Percentiles rank a stretch among this genome's conserved stretches.
Evolutionary conservation across 2,113 vertebrate genomes (phyloP).

Genomic region (Calypte anna): DNA sequence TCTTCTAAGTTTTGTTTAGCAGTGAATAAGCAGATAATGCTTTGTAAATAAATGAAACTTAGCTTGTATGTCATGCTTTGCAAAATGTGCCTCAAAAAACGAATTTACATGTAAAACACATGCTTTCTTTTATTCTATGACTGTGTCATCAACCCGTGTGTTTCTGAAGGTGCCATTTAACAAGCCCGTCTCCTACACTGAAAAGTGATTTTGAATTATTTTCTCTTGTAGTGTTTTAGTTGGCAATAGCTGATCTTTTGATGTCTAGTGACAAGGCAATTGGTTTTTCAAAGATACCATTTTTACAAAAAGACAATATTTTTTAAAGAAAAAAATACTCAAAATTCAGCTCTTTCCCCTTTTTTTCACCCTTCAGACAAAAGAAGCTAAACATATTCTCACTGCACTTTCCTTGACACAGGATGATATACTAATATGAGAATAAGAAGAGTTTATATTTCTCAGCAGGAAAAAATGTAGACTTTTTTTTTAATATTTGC

Average conservation of each 20-base stretch:
- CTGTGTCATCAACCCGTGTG: neutral
- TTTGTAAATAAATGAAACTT: neutral
- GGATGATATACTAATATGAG: slow-evolving; percentile 1
- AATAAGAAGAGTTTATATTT: slow-evolving; percentile 8
- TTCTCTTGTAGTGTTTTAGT: neutral
- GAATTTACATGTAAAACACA: neutral
- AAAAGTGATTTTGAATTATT: neutral
- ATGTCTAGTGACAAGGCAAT: slow-evolving; percentile 39
- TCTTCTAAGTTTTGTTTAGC: neutral
- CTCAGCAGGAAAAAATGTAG: neutral
- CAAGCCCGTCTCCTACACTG: neutral
- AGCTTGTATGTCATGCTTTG: neutral
- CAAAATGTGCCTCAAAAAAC: neutral
- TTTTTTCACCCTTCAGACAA: slow-evolving; percentile 31
- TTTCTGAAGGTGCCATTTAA: neutral
- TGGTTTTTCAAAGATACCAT: slow-evolving; percentile 35
- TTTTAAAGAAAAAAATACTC: slow-evolving; percentile 33
- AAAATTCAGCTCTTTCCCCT: neutral
- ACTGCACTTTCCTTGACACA: neutral
- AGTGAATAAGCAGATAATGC: neutral
- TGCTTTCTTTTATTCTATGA: neutral
- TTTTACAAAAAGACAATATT: neutral
- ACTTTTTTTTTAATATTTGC: neutral
- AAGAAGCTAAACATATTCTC: slow-evolving; percentile 56
- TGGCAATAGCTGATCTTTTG: slow-evolving; percentile 29